These are phyloP conservation scores for Onchidella celtica DNA, from an alignment of 2,888 invertebrate species.

Conservation along the genomic window DNA sequence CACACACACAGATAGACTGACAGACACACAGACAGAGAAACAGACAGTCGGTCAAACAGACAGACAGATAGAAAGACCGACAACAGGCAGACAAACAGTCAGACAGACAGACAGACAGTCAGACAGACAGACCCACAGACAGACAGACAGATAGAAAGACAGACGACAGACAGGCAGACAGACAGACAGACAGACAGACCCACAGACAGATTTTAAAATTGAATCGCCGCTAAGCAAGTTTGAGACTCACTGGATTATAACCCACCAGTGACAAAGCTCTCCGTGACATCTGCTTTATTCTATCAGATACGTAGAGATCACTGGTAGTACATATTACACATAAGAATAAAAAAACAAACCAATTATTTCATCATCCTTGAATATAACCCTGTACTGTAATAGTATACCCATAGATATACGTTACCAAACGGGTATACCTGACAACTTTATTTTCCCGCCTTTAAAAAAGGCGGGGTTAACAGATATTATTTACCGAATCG, in stretches of 20 bases:
- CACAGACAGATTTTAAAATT: not conserved
- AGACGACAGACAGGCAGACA: not conserved
- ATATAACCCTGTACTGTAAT: too few relatives aligned
- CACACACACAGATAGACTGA: not conserved
- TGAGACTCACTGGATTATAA: not conserved
- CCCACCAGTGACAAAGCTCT: too few relatives aligned
- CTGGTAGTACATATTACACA: too few relatives aligned
- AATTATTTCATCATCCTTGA: too few relatives aligned
- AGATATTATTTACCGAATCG: too few relatives aligned
- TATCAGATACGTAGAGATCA: too few relatives aligned
- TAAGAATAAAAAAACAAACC: too few relatives aligned
- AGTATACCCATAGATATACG: too few relatives aligned
- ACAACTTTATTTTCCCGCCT: too few relatives aligned
- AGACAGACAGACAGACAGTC: not conserved
- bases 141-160: conserved; percentile 9
- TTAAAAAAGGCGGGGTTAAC: too few relatives aligned
- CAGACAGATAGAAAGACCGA: conserved; percentile 6
- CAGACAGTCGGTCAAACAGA: not conserved
- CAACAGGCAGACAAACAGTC: conserved; percentile 3
- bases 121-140: not conserved
- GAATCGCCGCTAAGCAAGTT: not conserved
- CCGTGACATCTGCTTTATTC: too few relatives aligned
- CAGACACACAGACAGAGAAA: not conserved
- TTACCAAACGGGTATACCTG: too few relatives aligned
- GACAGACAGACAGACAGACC: not conserved